Evolutionary conservation across 2,888 invertebrate species (phyloP), one percentile per base, ranked within the genome.

Genomic region (Erebia palarica): DNA sequence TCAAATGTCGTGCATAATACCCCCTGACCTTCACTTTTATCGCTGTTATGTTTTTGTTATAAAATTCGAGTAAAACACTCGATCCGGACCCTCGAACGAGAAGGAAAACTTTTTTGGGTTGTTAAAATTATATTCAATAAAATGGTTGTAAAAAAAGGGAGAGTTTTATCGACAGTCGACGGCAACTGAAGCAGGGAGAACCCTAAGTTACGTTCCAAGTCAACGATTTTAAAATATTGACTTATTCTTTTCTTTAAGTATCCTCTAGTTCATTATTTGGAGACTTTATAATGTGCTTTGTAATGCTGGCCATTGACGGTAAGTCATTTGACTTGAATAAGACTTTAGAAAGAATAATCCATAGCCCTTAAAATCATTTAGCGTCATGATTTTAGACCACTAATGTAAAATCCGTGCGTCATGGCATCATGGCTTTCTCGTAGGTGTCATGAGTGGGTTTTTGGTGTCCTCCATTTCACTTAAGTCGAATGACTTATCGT

Each of bases 41-140:
- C n/a, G 53, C 42, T 55, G 65, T 66, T 66, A 18, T 44, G 18
- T 14, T 66, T 57, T 66, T 61, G 57, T 58, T 42, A 44, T 14
- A 66, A 66, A 57, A 57, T 49, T 63, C 21, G 16, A 61, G 65
- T 60, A 70, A 73, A 68, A 60, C 70, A 68, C 68, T 70, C 36
- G 42, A 68, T 70, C 59, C 67, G 57, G 16, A 44, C 65, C 51
- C 67, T 47, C 44, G 44, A 42, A 61, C 27, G 13, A 53, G 21
- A 61, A 57, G 69, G 66, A 66, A 72, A 69, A 72, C 63, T 69
- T 72, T 66, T 66, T 65, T 47, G 59, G 65, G 47, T 65, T 44
- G 63, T 69, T 69, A 67, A 70, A 70, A 69, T 42, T 42, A 69
- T 72, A 69, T 72, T 69, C 61, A 66, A 69, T 69, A 51, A 69